A percentile compares a stretch with the other conserved stretches of the same genome.
Conservation (phyloP, 2,113 vertebrate species). For the Suricata suricatta region DNA sequence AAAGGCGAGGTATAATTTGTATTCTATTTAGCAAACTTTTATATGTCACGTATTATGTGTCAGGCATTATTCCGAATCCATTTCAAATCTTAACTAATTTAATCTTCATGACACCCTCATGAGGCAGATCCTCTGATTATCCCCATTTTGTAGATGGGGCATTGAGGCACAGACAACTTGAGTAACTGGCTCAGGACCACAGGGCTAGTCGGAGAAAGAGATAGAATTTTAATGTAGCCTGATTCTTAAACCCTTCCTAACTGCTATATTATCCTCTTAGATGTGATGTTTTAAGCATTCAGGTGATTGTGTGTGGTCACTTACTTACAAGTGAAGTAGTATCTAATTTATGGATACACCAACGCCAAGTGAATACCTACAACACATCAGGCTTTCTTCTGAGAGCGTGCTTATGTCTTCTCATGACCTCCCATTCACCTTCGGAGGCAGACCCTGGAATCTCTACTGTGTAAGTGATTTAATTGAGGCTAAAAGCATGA, state of each 20-base stretch:
- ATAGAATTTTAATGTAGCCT: not conserved
- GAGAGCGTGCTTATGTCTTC: not conserved
- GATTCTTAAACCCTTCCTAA: not conserved
- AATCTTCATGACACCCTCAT: not conserved
- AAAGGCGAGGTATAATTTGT: conserved; percentile 57
- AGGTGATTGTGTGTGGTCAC: not conserved
- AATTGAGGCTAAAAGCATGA: not conserved
- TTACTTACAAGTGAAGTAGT: not conserved
- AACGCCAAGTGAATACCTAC: not conserved
- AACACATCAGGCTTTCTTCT: not conserved
- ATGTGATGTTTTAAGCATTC: not conserved
- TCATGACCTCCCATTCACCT: not conserved
- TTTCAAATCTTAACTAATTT: conserved; percentile 38
- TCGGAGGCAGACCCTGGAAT: not conserved
- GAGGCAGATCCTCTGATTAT: not conserved
- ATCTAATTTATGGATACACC: not conserved
- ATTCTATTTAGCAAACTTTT: conserved; percentile 48
- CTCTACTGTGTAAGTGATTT: not conserved
- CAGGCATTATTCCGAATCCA: not conserved
- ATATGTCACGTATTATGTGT: not conserved
- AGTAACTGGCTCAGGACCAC: not conserved
- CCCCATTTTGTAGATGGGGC: not conserved
- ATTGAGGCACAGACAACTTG: not conserved
- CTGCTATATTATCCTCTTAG: not conserved
- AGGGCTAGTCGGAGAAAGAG: not conserved